Conservation (phyloP, 2,888 invertebrate species). For the Microctonus brassicae region DNA sequence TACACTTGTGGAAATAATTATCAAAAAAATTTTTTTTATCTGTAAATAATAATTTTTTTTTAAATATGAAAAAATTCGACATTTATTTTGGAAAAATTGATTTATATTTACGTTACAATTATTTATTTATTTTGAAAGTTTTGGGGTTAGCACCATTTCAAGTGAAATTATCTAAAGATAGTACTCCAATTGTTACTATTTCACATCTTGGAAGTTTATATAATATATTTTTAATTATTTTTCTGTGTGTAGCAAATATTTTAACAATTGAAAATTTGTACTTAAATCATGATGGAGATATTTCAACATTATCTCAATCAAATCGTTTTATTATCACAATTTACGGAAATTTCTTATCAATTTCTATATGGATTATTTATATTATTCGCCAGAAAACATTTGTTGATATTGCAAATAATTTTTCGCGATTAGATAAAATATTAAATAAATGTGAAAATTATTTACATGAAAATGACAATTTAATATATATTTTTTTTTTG, state of each 20-base stretch:
- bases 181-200: neutral
- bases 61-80: neutral
- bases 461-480: neutral
- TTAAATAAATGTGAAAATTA: neutral
- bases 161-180: neutral
- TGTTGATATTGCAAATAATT: slow-evolving; percentile 29
- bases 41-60: no score
- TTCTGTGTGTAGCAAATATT: neutral
- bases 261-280: neutral
- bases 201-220: neutral
- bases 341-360: slow-evolving; percentile 11
- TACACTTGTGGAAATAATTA: no score
- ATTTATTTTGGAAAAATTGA: neutral
- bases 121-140: neutral
- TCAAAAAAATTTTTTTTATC: no score
- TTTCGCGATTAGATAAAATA: slow-evolving; percentile 6
- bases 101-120: neutral
- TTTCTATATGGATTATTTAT: slow-evolving; percentile 24
- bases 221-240: neutral
- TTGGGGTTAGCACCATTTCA: neutral
- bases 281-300: neutral
- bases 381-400: slow-evolving; percentile 32
- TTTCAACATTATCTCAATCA: neutral
- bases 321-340: slow-evolving; percentile 33
- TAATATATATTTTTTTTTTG: neutral